Conservation (phyloP, 2,113 vertebrate genomes). For the Galbula dea region DNA sequence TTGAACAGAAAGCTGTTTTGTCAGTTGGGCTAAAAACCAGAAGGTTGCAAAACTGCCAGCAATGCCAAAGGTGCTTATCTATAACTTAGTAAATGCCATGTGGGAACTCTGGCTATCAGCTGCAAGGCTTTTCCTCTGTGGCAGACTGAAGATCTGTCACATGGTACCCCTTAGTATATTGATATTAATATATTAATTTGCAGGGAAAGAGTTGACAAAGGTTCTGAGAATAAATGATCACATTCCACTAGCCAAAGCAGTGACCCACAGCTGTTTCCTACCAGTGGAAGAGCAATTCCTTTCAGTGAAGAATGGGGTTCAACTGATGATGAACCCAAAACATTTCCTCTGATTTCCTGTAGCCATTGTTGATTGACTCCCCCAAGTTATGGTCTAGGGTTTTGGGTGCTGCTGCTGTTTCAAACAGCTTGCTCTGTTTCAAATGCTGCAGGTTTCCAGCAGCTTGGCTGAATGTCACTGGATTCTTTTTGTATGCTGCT, state of each 20-base stretch:
- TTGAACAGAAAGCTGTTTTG: background rate
- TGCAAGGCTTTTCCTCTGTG: background rate
- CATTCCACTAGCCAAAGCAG: background rate
- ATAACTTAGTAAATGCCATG: background rate
- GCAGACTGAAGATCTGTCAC: background rate
- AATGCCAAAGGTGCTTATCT: background rate
- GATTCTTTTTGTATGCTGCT: background rate
- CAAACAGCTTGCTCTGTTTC: too few relatives aligned
- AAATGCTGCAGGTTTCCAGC: background rate
- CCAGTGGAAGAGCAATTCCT: background rate
- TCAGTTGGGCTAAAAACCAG: background rate
- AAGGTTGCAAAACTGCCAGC: background rate
- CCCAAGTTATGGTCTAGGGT: background rate
- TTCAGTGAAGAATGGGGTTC: background rate
- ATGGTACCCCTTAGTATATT: background rate
- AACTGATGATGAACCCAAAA: background rate
- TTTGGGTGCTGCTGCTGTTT: background rate
- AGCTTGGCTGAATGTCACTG: background rate
- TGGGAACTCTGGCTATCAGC: background rate
- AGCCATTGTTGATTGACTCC: background rate
- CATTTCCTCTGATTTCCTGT: background rate
- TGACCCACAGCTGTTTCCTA: background rate
- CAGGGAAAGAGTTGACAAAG: background rate
- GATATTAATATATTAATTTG: too few relatives aligned
- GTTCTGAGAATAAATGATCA: background rate